These are phyloP conservation scores for Aptenodytes forsteri DNA, from an alignment of 2,113 vertebrate genomes.

Conservation along the genomic window DNA sequence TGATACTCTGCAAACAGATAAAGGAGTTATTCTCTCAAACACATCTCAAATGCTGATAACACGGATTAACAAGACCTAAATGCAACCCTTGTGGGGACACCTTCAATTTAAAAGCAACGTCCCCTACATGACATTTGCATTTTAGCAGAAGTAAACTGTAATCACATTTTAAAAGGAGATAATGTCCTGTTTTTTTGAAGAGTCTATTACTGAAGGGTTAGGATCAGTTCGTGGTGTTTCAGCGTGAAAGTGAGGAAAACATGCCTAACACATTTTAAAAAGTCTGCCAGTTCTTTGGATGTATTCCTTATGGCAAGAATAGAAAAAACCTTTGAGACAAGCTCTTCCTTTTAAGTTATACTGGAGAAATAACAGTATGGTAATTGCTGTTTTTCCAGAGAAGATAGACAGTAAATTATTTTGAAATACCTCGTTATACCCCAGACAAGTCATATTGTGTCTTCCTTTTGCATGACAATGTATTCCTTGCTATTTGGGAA, in stretches of 20 bases:
- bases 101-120: not conserved
- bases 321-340: not conserved
- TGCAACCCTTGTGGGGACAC: not conserved
- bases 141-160: not conserved
- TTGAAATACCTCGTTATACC: slow-evolving; percentile 32
- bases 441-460: not conserved
- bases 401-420: slow-evolving; percentile 22
- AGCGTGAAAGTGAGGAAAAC: not conserved
- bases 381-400: slow-evolving; percentile 43
- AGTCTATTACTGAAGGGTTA: not conserved
- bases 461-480: not conserved
- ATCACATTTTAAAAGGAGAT: not conserved
- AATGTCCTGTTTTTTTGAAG: not conserved
- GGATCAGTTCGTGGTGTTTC: not conserved
- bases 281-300: not conserved
- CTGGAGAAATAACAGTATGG: not conserved
- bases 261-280: not conserved
- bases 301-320: not conserved
- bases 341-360: not conserved
- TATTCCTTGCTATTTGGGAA: not conserved
- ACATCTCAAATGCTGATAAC: not conserved
- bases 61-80: not conserved
- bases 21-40: not conserved
- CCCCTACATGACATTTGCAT: not conserved
- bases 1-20: not conserved